Evolutionary conservation across 2,888 invertebrate species (phyloP), one percentile per base, ranked within the genome.

Genomic region (Euclidia mi): DNA sequence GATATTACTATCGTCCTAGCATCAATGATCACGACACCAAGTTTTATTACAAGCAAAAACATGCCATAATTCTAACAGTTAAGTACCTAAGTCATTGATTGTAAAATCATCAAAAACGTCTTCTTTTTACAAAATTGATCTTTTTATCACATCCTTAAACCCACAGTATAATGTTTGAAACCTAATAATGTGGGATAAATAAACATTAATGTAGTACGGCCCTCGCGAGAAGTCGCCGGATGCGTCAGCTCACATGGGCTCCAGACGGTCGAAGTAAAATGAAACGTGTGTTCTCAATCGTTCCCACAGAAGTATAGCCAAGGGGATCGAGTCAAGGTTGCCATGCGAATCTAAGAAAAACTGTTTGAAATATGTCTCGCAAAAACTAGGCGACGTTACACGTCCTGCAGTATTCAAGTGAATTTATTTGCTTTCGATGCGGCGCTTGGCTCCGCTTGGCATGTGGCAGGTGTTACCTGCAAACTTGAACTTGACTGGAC

Each of bases 221-320:
- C 79, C 82, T 81, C 81, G 79, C 76, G 79, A 81, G 79, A 78
- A 83, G 78, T 79, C 76, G 84, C 91, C 92, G 92, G 92, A 92
- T 91, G 90, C 89, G 87, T 76, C 72, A 72, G 82, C 90, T 94
- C 94, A 94, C 89, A 92, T 94, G 94, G 88, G 73, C 83, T 82
- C 88, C 94, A 93, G 91, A 90, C 92, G 90, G 75, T 62, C 84
- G 76, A 76, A 78, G 84, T 82, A 85, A 84, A 87, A 84, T 82
- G 83, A 87, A 89, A 87, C 81, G 86, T 86, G 84, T 82, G 85
- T 82, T 84, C 85, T 79, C 81, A 77, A 79, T 84, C 81, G 88
- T 92, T 93, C 92, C 92, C 93, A 94, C 94, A 93, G 89, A 87
- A 84, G 76, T 84, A 78, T 80, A 82, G 79, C 85, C 77, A 79